These are phyloP conservation scores for Anoura caudifer DNA, from an alignment of 2,113 vertebrate species.

Conservation along the genomic window DNA sequence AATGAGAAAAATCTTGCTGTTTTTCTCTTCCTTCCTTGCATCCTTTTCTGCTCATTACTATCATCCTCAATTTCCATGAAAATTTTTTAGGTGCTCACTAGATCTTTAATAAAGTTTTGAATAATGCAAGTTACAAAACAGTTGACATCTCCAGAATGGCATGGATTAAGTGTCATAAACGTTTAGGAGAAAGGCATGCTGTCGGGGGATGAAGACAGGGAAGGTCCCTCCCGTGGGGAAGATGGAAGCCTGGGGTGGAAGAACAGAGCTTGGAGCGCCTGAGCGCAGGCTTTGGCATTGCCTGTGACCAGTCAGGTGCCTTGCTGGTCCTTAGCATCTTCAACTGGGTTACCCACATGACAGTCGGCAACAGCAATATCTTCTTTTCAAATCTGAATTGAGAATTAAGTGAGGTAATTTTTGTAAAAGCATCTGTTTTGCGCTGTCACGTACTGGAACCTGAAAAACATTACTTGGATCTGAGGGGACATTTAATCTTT, in stretches of 20 bases:
- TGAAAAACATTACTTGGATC: neutral
- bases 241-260: neutral
- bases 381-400: neutral
- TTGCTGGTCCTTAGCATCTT: neutral
- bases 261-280: neutral
- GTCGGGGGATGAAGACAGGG: neutral
- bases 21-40: neutral
- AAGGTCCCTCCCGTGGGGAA: accelerated
- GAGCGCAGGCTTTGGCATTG: neutral
- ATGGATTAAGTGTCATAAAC: neutral
- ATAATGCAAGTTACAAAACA: conserved; percentile 48
- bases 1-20: neutral
- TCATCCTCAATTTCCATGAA: conserved; percentile 33
- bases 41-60: neutral
- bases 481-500: neutral
- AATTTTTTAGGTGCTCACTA: conserved; percentile 40
- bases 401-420: neutral
- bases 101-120: conserved; percentile 62
- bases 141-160: conserved; percentile 44
- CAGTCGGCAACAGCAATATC: neutral
- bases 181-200: neutral
- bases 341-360: neutral
- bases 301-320: accelerated
- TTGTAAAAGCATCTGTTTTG: neutral
- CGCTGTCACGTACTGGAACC: neutral